phyloP scores from a whole-genome alignment of 2,888 invertebrate genomes.

The Teleogryllus oceanicus region DNA sequence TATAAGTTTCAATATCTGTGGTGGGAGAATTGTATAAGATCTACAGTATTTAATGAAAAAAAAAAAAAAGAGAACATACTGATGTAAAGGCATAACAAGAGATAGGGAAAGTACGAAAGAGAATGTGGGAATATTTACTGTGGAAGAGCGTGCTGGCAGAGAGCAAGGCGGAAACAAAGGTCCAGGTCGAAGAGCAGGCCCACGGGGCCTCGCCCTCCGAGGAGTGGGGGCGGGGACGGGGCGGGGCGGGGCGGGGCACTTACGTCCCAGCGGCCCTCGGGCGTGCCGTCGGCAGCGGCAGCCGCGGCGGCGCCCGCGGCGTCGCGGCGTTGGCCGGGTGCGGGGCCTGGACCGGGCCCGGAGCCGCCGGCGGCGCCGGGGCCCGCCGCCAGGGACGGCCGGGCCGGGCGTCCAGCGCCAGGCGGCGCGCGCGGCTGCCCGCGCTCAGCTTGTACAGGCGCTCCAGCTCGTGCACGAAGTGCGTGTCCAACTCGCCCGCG shows the following conservation, averaged over 20 bases:
- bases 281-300: slow-evolving; percentile 49
- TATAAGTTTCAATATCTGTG: too few species aligned
- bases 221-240: not conserved
- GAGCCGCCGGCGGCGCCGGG: not conserved
- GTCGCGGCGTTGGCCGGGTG: slow-evolving; percentile 43
- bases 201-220: too few species aligned
- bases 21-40: too few species aligned
- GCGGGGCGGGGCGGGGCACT: slow-evolving; percentile 28
- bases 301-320: slow-evolving; percentile 47
- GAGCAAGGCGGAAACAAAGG: too few species aligned
- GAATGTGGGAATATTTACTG: too few species aligned
- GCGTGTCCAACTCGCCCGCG: slow-evolving; percentile 77
- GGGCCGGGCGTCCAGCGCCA: slow-evolving; percentile 21
- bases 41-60: too few species aligned
- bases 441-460: slow-evolving; percentile 57
- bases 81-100: too few species aligned
- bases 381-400: slow-evolving; percentile 1
- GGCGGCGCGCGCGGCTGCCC: slow-evolving; percentile 27
- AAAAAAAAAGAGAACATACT: too few species aligned
- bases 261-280: slow-evolving; percentile 66
- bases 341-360: slow-evolving; percentile 21
- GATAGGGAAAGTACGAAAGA: too few species aligned
- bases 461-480: slow-evolving; percentile 75
- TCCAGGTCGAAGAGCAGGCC: too few species aligned
- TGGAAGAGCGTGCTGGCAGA: too few species aligned